phyloP scores from a whole-genome alignment of 2,888 invertebrate genomes.

The Cybosia mesomella region DNA sequence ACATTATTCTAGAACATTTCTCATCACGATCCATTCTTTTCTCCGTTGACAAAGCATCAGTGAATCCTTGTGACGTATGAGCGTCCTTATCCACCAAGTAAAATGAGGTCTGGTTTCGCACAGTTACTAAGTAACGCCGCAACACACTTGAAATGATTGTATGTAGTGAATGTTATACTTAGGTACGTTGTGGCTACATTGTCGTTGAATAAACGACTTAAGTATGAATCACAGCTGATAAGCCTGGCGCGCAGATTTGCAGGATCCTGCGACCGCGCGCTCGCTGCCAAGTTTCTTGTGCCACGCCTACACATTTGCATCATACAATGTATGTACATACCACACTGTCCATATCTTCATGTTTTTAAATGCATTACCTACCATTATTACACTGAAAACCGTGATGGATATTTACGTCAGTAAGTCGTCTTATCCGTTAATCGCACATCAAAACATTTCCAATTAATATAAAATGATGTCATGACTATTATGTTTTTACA shows the following conservation, averaged over 20 bases:
- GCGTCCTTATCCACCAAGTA: slow-evolving; percentile 77
- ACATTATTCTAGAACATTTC: slow-evolving; percentile 83
- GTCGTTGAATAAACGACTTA: slow-evolving; percentile 61
- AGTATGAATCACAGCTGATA: slow-evolving; percentile 84
- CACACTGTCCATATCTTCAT: slow-evolving; percentile 41
- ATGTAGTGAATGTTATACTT: slow-evolving; percentile 40
- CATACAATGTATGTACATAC: slow-evolving; percentile 60
- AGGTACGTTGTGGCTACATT: slow-evolving; percentile 48
- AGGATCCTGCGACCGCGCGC: slow-evolving; percentile 71
- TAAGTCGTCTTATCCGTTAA: slow-evolving; percentile 35
- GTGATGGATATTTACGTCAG: slow-evolving; percentile 27
- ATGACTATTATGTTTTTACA: slow-evolving; percentile 65
- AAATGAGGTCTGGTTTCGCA: slow-evolving; percentile 71
- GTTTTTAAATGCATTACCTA: slow-evolving; percentile 16
- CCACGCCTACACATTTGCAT: slow-evolving; percentile 80
- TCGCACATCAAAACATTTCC: slow-evolving; percentile 54
- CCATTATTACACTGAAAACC: slow-evolving; percentile 31
- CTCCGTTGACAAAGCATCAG: slow-evolving; percentile 76
- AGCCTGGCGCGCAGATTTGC: slow-evolving; percentile 80
- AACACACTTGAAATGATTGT: slow-evolving; percentile 60
- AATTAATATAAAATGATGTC: slow-evolving; percentile 54
- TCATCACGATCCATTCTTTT: slow-evolving; percentile 80
- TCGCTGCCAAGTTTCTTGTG: slow-evolving; percentile 80
- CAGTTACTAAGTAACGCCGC: slow-evolving; percentile 71
- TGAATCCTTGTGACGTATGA: slow-evolving; percentile 77